Percentiles rank a stretch among this genome's conserved stretches.
These are phyloP conservation scores for Heliconius hermathena DNA, from an alignment of 1,140 invertebrate genomes.

Conservation along the genomic window DNA sequence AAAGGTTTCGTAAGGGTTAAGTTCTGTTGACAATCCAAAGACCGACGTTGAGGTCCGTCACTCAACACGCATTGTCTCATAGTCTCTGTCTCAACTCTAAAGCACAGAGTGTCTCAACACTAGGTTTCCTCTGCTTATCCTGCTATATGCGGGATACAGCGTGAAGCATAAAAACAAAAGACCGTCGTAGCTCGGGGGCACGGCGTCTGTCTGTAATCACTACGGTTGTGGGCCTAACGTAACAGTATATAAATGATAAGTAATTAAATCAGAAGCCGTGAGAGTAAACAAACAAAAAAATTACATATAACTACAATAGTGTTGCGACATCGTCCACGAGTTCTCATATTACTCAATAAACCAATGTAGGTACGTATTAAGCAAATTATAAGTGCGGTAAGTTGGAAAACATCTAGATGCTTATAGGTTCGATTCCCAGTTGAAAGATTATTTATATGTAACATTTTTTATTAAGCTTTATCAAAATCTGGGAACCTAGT, in stretches of 20 bases:
- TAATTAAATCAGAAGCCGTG: neutral
- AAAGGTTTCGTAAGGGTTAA: too few relatives aligned
- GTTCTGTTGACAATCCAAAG: neutral
- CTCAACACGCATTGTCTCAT: too few relatives aligned
- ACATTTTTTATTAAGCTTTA: too few relatives aligned
- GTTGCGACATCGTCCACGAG: neutral
- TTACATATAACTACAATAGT: neutral
- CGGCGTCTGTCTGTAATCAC: too few relatives aligned
- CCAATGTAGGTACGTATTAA: neutral
- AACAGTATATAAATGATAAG: neutral
- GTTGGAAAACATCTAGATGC: too few relatives aligned
- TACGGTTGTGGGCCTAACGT: neutral
- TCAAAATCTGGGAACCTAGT: too few relatives aligned
- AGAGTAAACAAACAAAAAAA: neutral
- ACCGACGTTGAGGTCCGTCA: neutral
- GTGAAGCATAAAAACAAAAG: neutral
- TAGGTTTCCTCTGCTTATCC: neutral
- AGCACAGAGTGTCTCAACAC: neutral
- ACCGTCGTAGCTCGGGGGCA: too few relatives aligned
- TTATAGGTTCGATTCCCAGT: too few relatives aligned
- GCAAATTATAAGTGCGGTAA: too few relatives aligned
- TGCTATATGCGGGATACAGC: too few relatives aligned
- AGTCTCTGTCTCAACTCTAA: too few relatives aligned
- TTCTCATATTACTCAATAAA: neutral
- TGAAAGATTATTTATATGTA: too few relatives aligned